These are phyloP conservation scores for Phyllotis vaccarum DNA, from an alignment of 2,797 vertebrate genomes.

Conservation along the genomic window DNA sequence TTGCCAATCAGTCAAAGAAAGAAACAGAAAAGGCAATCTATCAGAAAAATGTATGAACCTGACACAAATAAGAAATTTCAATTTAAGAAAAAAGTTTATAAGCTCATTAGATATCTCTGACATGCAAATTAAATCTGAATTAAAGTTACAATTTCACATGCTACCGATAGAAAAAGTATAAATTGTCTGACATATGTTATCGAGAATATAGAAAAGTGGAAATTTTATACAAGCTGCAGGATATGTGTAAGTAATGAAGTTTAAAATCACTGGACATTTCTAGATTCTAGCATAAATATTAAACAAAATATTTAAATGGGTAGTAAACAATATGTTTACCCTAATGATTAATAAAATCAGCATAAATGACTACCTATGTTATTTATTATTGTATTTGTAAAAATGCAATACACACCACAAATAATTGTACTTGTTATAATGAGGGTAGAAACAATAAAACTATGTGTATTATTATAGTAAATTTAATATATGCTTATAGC, in stretches of 20 bases:
- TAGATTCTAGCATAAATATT: background rate
- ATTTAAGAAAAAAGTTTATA: slow-evolving; percentile 45
- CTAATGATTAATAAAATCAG: background rate
- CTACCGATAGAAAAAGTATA: slow-evolving; percentile 46
- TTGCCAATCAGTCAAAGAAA: background rate
- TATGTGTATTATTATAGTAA: background rate
- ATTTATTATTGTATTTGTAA: background rate
- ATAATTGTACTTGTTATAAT: background rate
- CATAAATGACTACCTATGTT: background rate
- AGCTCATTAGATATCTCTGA: slow-evolving; percentile 55
- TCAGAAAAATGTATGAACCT: slow-evolving; percentile 32
- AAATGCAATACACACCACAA: background rate
- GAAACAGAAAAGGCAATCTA: background rate
- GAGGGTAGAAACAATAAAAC: background rate
- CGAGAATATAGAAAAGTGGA: slow-evolving; percentile 24
- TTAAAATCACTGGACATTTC: background rate
- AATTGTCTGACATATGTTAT: slow-evolving; percentile 13
- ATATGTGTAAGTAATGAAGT: background rate
- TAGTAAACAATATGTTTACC: background rate
- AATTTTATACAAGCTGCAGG: background rate
- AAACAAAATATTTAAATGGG: background rate
- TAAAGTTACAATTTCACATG: slow-evolving; percentile 47
- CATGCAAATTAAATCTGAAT: slow-evolving; percentile 64
- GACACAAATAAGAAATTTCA: slow-evolving; percentile 21
- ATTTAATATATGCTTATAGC: background rate